These are phyloP conservation scores for Scomber japonicus DNA, from an alignment of 2,113 vertebrate species.

Conservation along the genomic window DNA sequence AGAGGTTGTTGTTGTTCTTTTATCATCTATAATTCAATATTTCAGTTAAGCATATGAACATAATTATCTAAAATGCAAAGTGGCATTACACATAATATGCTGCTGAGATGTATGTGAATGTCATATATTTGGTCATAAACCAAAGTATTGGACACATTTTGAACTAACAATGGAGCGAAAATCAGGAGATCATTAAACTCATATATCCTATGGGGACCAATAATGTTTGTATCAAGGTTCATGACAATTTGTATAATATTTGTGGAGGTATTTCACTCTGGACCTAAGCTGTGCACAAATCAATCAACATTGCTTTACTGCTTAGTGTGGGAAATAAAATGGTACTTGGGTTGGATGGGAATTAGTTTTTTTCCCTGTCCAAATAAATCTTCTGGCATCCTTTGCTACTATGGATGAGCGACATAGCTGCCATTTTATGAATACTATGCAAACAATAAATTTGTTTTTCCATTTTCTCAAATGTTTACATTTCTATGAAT, in stretches of 20 bases:
- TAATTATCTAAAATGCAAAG: no score
- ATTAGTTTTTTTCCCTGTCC: not conserved
- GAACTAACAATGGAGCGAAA: not conserved
- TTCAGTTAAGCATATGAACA: no score
- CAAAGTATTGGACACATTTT: no score
- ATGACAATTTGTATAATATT: not conserved
- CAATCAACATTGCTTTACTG: not conserved
- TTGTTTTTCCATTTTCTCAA: conserved; percentile 1
- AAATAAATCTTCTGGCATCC: conserved; percentile 33
- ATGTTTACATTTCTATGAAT: conserved; percentile 7
- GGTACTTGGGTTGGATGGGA: not conserved
- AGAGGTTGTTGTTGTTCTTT: no score
- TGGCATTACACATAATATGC: no score
- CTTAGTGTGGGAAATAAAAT: not conserved
- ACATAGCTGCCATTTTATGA: conserved; percentile 14
- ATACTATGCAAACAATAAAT: not conserved
- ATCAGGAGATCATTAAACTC: not conserved
- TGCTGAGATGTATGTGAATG: no score
- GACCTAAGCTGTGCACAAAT: not conserved
- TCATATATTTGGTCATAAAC: no score
- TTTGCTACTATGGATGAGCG: conserved; percentile 23
- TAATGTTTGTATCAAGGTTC: not conserved
- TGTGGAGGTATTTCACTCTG: not conserved
- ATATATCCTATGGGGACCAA: not conserved
- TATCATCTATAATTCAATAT: no score